phyloP scores from a whole-genome alignment of 2,888 invertebrate species.

The Caradrina kadenii region DNA sequence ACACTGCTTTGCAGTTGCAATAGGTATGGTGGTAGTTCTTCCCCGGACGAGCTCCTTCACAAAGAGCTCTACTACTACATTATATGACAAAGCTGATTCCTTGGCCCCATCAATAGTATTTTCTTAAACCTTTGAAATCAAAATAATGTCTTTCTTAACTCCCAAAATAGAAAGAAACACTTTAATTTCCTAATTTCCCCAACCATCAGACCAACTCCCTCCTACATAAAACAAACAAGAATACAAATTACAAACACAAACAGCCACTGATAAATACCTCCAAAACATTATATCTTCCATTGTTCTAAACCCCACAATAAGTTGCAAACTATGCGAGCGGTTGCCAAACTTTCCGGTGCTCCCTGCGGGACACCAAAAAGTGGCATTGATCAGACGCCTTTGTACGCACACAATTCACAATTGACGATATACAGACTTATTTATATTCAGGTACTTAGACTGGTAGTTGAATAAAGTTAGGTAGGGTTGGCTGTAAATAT shows the following conservation, averaged over 20 bases:
- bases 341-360: conserved; percentile 53
- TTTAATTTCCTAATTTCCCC: neutral
- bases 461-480: conserved; percentile 52
- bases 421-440: conserved; percentile 54
- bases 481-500: conserved; percentile 49
- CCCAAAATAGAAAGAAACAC: neutral
- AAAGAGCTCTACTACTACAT: too few species aligned
- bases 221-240: conserved; percentile 9
- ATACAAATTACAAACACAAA: conserved; percentile 42
- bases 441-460: conserved; percentile 52
- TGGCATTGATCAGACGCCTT: conserved; percentile 63
- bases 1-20: too few species aligned
- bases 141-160: neutral
- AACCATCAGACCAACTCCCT: neutral
- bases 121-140: neutral
- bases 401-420: conserved; percentile 64
- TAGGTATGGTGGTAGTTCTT: too few species aligned
- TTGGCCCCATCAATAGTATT: too few species aligned
- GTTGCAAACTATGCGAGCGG: conserved; percentile 56
- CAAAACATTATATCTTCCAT: conserved; percentile 49
- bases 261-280: conserved; percentile 34
- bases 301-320: conserved; percentile 45
- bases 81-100: too few species aligned
- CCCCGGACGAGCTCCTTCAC: too few species aligned
- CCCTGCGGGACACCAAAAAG: conserved; percentile 59